These are phyloP conservation scores for Emys orbicularis DNA, from an alignment of 2,797 vertebrate species.

Conservation along the genomic window DNA sequence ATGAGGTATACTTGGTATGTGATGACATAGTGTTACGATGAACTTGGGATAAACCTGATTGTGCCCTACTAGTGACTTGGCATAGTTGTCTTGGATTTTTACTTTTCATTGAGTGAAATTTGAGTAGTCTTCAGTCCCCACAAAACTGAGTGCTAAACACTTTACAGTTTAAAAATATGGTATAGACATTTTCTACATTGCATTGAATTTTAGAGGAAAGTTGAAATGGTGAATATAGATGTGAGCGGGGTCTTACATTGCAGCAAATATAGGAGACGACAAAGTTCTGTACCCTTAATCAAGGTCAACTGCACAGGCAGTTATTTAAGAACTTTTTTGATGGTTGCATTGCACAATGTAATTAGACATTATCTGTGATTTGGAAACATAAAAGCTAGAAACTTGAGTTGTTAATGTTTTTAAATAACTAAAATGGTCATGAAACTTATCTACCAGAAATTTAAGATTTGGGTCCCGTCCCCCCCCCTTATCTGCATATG, in stretches of 20 bases:
- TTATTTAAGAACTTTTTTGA: conserved; percentile 4
- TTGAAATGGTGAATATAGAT: neutral
- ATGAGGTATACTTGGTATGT: neutral
- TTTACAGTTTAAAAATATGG: neutral
- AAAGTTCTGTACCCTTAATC: conserved; percentile 1
- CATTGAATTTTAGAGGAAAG: neutral
- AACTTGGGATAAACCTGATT: neutral
- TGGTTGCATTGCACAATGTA: neutral
- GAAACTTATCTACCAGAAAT: neutral
- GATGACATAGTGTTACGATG: neutral
- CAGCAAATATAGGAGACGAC: conserved; percentile 10
- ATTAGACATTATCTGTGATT: rapidly evolving
- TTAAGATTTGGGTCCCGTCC: rapidly evolving
- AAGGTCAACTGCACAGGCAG: conserved; percentile 53
- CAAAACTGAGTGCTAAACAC: too few species aligned
- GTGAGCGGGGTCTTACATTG: neutral
- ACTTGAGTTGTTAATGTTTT: neutral
- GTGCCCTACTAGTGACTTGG: neutral
- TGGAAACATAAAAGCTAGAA: neutral
- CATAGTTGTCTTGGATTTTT: neutral
- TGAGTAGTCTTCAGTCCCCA: neutral
- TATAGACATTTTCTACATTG: neutral
- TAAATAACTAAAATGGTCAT: neutral
- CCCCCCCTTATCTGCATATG: rapidly evolving
- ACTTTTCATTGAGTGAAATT: neutral